A percentile compares a stretch with the other conserved stretches of the same genome.
phyloP scores from a whole-genome alignment of 1,140 invertebrate genomes.

The Calosoma granatense region DNA sequence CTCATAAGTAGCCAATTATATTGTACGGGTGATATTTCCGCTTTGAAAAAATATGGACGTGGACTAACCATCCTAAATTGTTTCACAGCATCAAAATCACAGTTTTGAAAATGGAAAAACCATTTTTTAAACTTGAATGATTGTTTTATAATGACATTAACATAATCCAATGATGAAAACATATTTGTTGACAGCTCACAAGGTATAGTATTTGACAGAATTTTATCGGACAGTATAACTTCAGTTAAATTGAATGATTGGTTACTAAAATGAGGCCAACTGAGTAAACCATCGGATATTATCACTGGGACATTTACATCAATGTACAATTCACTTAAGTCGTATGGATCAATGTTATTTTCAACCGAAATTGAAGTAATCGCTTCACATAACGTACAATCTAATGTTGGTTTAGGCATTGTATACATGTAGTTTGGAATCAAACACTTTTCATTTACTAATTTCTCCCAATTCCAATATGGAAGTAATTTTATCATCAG shows the following conservation, averaged over 20 bases:
- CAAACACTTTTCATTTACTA: conserved; percentile 64
- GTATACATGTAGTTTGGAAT: conserved; percentile 52
- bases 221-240: not conserved
- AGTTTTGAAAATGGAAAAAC: conserved; percentile 82
- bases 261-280: conserved; percentile 17
- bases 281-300: conserved; percentile 17
- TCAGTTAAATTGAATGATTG: not conserved
- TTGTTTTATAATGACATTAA: conserved; percentile 17
- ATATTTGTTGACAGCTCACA: conserved; percentile 25
- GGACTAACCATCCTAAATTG: conserved; percentile 47
- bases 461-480: conserved; percentile 68
- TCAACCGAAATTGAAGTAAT: conserved; percentile 19
- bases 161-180: conserved; percentile 9
- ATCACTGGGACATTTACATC: conserved; percentile 23
- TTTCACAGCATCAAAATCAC: conserved; percentile 58
- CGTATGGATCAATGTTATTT: conserved; percentile 13
- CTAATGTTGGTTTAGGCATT: conserved; percentile 35
- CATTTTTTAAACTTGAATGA: conserved; percentile 43
- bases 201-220: conserved; percentile 21
- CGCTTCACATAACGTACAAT: conserved; percentile 27
- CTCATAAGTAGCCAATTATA: conserved; percentile 76
- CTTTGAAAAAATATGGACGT: conserved; percentile 64
- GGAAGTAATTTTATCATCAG: conserved; percentile 56
- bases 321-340: conserved; percentile 20
- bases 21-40: conserved; percentile 60